A percentile compares a stretch with the other conserved stretches of the same genome.
Evolutionary conservation across 2,113 vertebrate genomes (phyloP).

Genomic region (Calypte anna): DNA sequence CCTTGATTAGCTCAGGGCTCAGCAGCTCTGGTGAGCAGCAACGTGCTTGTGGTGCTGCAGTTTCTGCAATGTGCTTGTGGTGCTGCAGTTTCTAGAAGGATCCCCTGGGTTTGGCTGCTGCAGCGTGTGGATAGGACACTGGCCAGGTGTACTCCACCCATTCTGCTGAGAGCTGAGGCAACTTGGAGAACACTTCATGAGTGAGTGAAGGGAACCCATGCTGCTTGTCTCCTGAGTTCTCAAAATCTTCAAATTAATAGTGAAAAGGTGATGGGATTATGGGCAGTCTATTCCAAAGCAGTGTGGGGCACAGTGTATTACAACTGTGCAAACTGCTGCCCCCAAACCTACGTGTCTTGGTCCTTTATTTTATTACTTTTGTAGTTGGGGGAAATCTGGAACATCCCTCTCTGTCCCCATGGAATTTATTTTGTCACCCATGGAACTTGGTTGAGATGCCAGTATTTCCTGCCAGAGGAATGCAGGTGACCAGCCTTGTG

Average conservation of each 20-base stretch:
- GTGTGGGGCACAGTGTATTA: accelerated
- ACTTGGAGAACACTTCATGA: background rate
- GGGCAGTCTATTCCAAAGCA: background rate
- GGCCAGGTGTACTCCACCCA: background rate
- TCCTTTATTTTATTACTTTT: background rate
- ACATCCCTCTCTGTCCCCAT: background rate
- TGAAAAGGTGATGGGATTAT: background rate
- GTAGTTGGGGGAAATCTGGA: background rate
- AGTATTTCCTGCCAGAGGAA: background rate
- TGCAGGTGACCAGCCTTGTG: background rate
- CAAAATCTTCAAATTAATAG: background rate
- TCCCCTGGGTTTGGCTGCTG: background rate
- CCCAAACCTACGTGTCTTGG: accelerated
- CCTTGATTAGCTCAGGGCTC: background rate
- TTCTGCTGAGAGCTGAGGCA: accelerated
- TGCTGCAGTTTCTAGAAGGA: background rate
- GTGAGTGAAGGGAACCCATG: background rate
- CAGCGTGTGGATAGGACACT: background rate
- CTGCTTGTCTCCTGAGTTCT: background rate
- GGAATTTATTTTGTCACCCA: background rate
- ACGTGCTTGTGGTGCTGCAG: background rate
- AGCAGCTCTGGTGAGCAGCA: background rate
- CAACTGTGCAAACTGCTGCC: background rate
- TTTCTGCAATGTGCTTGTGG: background rate
- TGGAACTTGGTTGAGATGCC: background rate